These are phyloP conservation scores for Agonopterix heracliana DNA, from an alignment of 2,888 invertebrate genomes.

Conservation along the genomic window DNA sequence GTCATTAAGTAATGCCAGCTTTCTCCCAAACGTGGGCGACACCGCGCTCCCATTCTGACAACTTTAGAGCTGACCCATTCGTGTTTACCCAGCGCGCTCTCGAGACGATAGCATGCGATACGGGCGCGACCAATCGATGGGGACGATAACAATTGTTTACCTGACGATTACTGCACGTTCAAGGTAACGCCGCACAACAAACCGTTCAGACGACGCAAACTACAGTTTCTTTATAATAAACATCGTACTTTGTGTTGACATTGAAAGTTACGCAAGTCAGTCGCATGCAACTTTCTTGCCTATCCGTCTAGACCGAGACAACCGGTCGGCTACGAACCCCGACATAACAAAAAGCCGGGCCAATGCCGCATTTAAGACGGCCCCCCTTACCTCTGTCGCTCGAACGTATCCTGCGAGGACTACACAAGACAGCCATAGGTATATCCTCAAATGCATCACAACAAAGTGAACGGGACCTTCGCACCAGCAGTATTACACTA, in stretches of 20 bases:
- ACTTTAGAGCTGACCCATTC: slow-evolving; percentile 18
- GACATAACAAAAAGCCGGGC: slow-evolving; percentile 58
- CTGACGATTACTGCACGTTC: slow-evolving; percentile 53
- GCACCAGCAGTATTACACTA: slow-evolving; percentile 59
- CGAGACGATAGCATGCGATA: slow-evolving; percentile 30
- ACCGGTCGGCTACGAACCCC: slow-evolving; percentile 28
- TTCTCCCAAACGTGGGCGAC: slow-evolving; percentile 65
- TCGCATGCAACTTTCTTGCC: slow-evolving; percentile 30
- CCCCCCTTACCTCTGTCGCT: slow-evolving; percentile 83
- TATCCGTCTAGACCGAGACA: slow-evolving; percentile 9
- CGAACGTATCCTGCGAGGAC: slow-evolving; percentile 84
- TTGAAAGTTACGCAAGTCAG: slow-evolving; percentile 70
- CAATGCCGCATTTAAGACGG: slow-evolving; percentile 67
- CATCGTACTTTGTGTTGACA: slow-evolving; percentile 50
- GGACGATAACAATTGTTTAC: slow-evolving; percentile 65
- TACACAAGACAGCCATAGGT: slow-evolving; percentile 82
- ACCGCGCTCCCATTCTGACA: slow-evolving; percentile 44
- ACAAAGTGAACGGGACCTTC: slow-evolving; percentile 60
- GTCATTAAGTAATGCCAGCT: slow-evolving; percentile 28
- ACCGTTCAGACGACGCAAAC: slow-evolving; percentile 8
- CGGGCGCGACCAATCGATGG: slow-evolving; percentile 49
- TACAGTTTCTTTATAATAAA: slow-evolving; percentile 1
- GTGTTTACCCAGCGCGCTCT: slow-evolving; percentile 34
- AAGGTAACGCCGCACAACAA: slow-evolving; percentile 43
- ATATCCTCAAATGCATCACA: slow-evolving; percentile 88